phyloP scores from a whole-genome alignment of 2,888 invertebrate genomes.

The Molanna angustata region DNA sequence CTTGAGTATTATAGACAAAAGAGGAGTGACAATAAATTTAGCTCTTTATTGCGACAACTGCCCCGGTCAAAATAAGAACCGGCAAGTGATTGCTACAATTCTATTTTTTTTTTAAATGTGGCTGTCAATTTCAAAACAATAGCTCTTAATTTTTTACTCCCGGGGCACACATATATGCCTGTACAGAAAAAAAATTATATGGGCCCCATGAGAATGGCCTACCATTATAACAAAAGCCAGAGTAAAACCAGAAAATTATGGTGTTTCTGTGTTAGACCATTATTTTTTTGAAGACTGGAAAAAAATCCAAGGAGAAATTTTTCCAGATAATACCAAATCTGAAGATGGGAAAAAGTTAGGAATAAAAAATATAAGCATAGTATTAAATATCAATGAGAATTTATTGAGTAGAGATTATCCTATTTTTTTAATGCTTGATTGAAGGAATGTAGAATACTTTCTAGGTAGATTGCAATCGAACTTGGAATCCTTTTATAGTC shows the following conservation, averaged over 20 bases:
- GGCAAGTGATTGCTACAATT: conserved; percentile 1
- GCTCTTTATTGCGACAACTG: not conserved
- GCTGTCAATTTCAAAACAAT: not conserved
- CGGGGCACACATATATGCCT: conserved; percentile 2
- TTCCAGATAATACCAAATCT: not conserved
- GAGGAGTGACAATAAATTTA: not conserved
- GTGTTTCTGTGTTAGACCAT: not conserved
- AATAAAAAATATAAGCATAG: not conserved
- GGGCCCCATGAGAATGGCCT: conserved; percentile 5
- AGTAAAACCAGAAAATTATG: not conserved
- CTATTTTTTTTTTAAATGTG: conserved; percentile 2
- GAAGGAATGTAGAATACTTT: too few relatives aligned
- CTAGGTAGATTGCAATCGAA: too few relatives aligned
- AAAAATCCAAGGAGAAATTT: not conserved
- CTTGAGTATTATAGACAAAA: not conserved
- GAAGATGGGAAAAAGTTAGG: not conserved
- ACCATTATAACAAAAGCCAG: not conserved
- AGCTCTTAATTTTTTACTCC: not conserved
- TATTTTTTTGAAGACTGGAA: not conserved
- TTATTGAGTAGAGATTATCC: too few relatives aligned
- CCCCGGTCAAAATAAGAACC: not conserved
- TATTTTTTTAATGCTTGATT: too few relatives aligned
- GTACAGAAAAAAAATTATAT: conserved; percentile 5
- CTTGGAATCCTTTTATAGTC: too few relatives aligned
- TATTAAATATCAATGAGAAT: not conserved